Evolutionary conservation across 2,797 vertebrate species (phyloP).

Genomic region (Danio aesculapii): DNA sequence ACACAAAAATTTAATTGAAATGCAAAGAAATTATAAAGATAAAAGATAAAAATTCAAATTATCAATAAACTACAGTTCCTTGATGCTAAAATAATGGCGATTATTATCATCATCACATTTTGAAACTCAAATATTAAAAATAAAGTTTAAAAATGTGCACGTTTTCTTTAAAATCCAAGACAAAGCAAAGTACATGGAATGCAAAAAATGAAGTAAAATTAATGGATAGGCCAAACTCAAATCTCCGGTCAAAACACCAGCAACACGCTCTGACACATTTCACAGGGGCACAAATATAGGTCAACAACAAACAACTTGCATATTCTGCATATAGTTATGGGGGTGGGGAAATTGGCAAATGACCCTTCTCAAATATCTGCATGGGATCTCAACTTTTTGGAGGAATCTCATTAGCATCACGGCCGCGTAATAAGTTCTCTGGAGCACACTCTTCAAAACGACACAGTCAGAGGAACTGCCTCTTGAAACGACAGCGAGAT

Average conservation of each 20-base stretch:
- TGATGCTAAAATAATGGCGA: too few species aligned
- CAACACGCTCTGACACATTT: conserved; percentile 25
- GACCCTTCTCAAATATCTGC: background rate
- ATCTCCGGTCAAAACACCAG: background rate
- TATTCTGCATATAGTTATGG: conserved; percentile 51
- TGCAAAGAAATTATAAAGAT: too few species aligned
- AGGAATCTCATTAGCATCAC: conserved; percentile 19
- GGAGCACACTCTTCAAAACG: conserved; percentile 16
- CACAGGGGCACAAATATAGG: conserved; percentile 55
- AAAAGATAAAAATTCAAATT: too few species aligned
- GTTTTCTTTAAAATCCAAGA: too few species aligned
- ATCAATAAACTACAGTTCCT: too few species aligned
- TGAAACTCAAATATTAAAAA: too few species aligned
- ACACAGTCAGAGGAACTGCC: conserved; percentile 20
- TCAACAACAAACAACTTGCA: conserved; percentile 53
- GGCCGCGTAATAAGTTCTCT: conserved; percentile 28
- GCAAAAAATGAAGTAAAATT: too few species aligned
- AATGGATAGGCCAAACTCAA: background rate
- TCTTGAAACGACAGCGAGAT: conserved; percentile 7
- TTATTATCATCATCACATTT: too few species aligned
- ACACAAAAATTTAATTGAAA: too few species aligned
- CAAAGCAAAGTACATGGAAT: too few species aligned
- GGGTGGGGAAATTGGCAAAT: conserved; percentile 4
- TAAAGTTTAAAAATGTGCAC: too few species aligned
- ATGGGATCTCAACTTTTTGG: background rate